phyloP scores from a whole-genome alignment of 2,797 vertebrate species.

The Micrastur ruficollis region DNA sequence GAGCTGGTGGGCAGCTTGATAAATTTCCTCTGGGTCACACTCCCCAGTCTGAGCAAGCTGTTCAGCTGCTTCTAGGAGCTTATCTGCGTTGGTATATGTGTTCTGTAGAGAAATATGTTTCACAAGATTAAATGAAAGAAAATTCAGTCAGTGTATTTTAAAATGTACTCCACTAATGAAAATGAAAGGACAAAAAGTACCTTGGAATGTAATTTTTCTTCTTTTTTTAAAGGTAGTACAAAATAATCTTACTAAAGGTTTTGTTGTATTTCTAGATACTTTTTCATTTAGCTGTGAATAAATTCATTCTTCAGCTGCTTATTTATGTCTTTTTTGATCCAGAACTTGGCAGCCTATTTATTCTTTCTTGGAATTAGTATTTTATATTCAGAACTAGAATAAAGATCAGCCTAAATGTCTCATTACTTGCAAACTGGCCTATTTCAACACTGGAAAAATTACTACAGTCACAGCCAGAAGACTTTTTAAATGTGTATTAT shows the following conservation, averaged over 20 bases:
- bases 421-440: not conserved
- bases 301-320: not conserved
- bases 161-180: not conserved
- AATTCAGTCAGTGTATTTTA: not conserved
- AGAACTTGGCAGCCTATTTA: not conserved
- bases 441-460: not conserved
- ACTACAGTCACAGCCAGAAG: not conserved
- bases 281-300: not conserved
- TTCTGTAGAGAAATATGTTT: conserved; percentile 77
- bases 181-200: not conserved
- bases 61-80: conserved; percentile 94
- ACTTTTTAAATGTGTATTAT: not conserved
- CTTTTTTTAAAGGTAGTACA: not conserved
- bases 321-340: accelerated
- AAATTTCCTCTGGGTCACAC: conserved; percentile 97
- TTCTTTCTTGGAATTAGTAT: not conserved
- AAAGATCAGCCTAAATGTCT: not conserved
- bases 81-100: conserved; percentile 98
- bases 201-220: not conserved
- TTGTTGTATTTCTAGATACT: not conserved
- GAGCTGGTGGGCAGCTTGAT: conserved; percentile 96
- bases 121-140: not conserved
- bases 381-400: not conserved
- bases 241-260: not conserved
- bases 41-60: conserved; percentile 97